These are phyloP conservation scores for Drosophila repleta DNA, from an alignment of 1,140 invertebrate genomes.

Conservation along the genomic window DNA sequence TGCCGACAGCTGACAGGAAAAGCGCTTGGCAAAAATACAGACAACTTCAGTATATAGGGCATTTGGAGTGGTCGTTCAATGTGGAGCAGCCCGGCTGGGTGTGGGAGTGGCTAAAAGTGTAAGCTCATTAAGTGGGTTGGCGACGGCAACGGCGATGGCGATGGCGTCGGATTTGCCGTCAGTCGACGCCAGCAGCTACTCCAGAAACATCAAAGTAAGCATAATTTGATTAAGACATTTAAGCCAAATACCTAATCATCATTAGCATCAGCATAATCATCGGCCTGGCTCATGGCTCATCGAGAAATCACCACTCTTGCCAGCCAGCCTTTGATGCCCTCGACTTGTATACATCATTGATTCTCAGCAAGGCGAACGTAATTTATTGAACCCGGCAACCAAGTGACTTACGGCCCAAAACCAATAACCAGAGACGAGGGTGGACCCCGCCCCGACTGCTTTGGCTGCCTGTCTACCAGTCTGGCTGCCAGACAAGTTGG, in stretches of 20 bases:
- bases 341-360: slow-evolving; percentile 70
- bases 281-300: slow-evolving; percentile 53
- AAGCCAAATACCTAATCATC: slow-evolving; percentile 81
- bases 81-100: not conserved
- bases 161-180: slow-evolving; percentile 28
- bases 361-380: slow-evolving; percentile 60
- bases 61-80: slow-evolving; percentile 28
- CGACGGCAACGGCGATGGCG: too few relatives aligned
- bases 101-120: slow-evolving; percentile 54
- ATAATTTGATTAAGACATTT: slow-evolving; percentile 83
- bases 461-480: not conserved
- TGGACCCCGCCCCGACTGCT: not conserved
- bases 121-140: slow-evolving; percentile 76
- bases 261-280: slow-evolving; percentile 80
- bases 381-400: slow-evolving; percentile 72
- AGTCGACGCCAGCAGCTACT: slow-evolving; percentile 32
- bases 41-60: slow-evolving; percentile 41
- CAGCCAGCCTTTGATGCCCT: slow-evolving; percentile 67
- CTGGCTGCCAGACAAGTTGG: slow-evolving; percentile 13
- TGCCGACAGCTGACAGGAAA: slow-evolving; percentile 68
- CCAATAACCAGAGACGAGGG: slow-evolving; percentile 3
- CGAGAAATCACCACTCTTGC: slow-evolving; percentile 41
- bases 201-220: slow-evolving; percentile 78
- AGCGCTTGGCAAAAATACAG: slow-evolving; percentile 43
- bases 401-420: slow-evolving; percentile 34